These are phyloP conservation scores for Corythoichthys intestinalis DNA, from an alignment of 2,113 vertebrate species.

Conservation along the genomic window DNA sequence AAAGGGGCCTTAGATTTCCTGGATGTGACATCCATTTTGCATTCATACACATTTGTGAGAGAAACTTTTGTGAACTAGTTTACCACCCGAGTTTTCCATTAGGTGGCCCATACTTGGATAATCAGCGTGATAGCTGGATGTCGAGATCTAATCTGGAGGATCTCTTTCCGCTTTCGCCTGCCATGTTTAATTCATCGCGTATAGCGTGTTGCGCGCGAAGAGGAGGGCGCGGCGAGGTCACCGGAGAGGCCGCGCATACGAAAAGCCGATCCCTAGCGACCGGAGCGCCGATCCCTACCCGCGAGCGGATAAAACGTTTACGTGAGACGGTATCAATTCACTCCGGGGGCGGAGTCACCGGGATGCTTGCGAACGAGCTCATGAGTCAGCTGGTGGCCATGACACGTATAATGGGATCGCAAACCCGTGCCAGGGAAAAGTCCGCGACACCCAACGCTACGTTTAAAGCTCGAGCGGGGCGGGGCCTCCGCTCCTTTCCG, in stretches of 20 bases:
- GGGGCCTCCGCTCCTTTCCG: constrained; percentile 2
- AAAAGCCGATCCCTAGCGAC: background rate
- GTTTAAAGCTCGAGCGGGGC: constrained; percentile 39
- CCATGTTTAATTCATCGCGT: constrained; percentile 59
- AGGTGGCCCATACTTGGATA: background rate
- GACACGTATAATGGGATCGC: constrained; percentile 56
- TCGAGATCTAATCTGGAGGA: constrained; percentile 12
- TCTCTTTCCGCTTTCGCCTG: constrained; percentile 51
- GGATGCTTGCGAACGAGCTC: constrained; percentile 33
- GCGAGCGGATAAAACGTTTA: constrained; percentile 20
- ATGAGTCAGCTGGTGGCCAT: constrained; percentile 33
- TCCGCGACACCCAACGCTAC: constrained; percentile 23
- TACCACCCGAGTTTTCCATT: too few relatives aligned
- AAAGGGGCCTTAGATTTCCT: too few relatives aligned
- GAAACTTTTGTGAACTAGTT: too few relatives aligned
- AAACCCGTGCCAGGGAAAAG: background rate
- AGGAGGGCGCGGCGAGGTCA: constrained; percentile 42
- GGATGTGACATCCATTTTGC: too few relatives aligned
- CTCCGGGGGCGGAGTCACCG: constrained; percentile 11
- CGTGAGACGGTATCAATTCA: constrained; percentile 18
- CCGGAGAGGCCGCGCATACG: background rate
- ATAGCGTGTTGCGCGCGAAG: constrained; percentile 32
- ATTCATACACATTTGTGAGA: too few relatives aligned
- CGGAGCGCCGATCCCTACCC: background rate
- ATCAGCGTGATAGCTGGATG: background rate